Percentiles rank a stretch among this genome's conserved stretches.
Conservation (phyloP, 2,113 vertebrate species). For the Rafetus swinhoei region DNA sequence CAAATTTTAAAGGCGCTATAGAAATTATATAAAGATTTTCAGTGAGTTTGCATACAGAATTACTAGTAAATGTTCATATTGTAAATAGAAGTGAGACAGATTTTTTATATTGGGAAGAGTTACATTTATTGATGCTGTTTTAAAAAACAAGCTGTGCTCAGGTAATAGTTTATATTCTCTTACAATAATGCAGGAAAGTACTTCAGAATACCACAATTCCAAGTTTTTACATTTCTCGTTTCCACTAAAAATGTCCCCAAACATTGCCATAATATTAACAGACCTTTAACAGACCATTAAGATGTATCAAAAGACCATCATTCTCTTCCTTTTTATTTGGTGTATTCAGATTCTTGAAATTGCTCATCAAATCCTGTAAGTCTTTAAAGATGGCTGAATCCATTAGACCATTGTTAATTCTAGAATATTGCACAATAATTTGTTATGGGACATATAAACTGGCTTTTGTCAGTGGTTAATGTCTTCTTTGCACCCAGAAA, state of each 20-base stretch:
- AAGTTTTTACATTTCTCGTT: constrained; percentile 67
- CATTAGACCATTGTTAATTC: constrained; percentile 68
- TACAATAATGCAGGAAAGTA: constrained; percentile 72
- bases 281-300: not conserved
- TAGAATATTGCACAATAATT: constrained; percentile 64
- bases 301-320: constrained; percentile 73
- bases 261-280: constrained; percentile 46
- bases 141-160: constrained; percentile 41
- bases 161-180: constrained; percentile 74
- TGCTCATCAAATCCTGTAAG: constrained; percentile 68
- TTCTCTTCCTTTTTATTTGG: constrained; percentile 54
- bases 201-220: constrained; percentile 56
- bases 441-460: constrained; percentile 57
- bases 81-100: constrained; percentile 56
- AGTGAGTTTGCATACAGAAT: constrained; percentile 41
- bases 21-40: constrained; percentile 63
- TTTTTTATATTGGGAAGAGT: constrained; percentile 62
- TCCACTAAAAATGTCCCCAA: constrained; percentile 69
- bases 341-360: constrained; percentile 68
- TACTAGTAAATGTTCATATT: constrained; percentile 62
- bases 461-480: constrained; percentile 2
- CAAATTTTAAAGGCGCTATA: constrained; percentile 66
- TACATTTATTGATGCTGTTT: constrained; percentile 57
- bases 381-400: constrained; percentile 64
- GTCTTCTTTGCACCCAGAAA: not conserved